Evolutionary conservation across 2,797 vertebrate genomes (phyloP).

Genomic region (Gobio occitaniae): DNA sequence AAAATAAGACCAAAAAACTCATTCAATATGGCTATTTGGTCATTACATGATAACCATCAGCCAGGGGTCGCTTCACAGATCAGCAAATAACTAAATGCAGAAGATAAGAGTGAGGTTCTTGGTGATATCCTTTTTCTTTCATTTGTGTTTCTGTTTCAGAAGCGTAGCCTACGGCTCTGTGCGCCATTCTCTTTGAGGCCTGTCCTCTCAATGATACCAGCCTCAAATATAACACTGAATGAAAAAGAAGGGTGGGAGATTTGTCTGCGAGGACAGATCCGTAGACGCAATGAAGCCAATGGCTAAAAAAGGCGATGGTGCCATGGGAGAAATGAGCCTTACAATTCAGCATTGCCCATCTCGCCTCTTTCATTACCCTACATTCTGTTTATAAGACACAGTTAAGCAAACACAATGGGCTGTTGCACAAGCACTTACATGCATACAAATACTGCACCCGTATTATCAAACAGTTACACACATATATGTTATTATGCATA

Average conservation of each 20-base stretch:
- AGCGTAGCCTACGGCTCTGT: constrained; percentile 59
- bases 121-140: constrained; percentile 60
- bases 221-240: constrained; percentile 30
- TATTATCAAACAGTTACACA: neutral
- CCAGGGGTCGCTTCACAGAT: constrained; percentile 2
- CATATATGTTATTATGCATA: constrained; percentile 21
- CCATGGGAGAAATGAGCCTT: constrained; percentile 39
- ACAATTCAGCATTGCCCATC: constrained; percentile 48
- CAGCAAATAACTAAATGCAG: constrained; percentile 66
- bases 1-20: neutral
- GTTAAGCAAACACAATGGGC: constrained; percentile 44
- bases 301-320: constrained; percentile 32
- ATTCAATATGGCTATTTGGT: neutral
- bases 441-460: constrained; percentile 23
- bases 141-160: constrained; percentile 55
- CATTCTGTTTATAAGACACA: constrained; percentile 59
- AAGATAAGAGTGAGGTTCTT: constrained; percentile 59
- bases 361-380: constrained; percentile 63
- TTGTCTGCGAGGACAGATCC: neutral
- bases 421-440: constrained; percentile 15
- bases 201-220: constrained; percentile 27
- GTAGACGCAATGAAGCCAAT: neutral
- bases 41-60: constrained; percentile 23
- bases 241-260: constrained; percentile 18
- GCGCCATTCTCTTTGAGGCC: constrained; percentile 63